Evolutionary conservation across 2,113 vertebrate species (phyloP).

Genomic region (Oostethus manadensis): DNA sequence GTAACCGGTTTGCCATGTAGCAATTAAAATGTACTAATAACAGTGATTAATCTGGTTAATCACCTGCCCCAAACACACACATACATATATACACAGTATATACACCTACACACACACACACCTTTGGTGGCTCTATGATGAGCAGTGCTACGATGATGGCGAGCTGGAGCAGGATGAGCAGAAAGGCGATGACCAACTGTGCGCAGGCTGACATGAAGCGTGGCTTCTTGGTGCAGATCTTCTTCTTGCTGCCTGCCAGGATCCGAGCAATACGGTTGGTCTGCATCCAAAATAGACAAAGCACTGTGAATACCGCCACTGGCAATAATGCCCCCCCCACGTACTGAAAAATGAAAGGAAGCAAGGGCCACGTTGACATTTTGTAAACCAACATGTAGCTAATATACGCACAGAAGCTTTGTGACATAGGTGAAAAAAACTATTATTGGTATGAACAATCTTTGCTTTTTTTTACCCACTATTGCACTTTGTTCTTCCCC

Average conservation of each 20-base stretch:
- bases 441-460: too few species aligned
- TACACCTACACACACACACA: conserved; percentile 28
- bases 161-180: conserved; percentile 92
- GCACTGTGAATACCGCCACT: conserved; percentile 2
- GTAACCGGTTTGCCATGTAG: too few species aligned
- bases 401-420: too few species aligned
- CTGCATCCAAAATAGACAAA: conserved; percentile 57
- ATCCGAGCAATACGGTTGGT: conserved; percentile 98
- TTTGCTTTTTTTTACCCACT: too few species aligned
- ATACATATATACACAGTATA: too few species aligned
- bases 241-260: conserved; percentile 98
- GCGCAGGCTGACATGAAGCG: conserved; percentile 98
- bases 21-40: too few species aligned
- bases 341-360: neutral
- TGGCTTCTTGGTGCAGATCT: conserved; percentile 98
- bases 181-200: conserved; percentile 90
- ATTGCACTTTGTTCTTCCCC: too few species aligned
- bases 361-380: too few species aligned
- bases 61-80: neutral
- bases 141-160: conserved; percentile 94
- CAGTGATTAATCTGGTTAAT: too few species aligned
- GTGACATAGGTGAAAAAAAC: too few species aligned
- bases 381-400: too few species aligned
- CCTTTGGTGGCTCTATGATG: conserved; percentile 86
- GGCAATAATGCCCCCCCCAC: conserved; percentile 39